Percentiles rank a stretch among this genome's conserved stretches.
Evolutionary conservation across 2,113 vertebrate genomes (phyloP).

Genomic region (Petromus typicus): DNA sequence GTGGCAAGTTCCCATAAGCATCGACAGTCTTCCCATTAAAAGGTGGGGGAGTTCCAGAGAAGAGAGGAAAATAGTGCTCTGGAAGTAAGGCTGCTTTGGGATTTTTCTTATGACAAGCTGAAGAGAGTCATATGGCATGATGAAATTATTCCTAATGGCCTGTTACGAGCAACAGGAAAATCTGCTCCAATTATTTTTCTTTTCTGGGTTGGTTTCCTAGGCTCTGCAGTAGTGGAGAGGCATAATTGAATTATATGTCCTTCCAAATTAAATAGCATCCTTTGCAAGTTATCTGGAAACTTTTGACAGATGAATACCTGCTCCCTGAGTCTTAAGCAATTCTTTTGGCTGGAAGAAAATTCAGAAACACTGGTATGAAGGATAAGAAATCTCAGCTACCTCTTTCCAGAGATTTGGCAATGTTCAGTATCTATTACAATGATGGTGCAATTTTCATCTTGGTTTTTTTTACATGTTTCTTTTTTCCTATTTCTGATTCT

Average conservation of each 20-base stretch:
- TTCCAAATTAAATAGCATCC: not conserved
- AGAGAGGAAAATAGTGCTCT: not conserved
- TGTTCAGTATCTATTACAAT: not conserved
- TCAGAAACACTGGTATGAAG: not conserved
- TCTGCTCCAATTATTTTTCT: not conserved
- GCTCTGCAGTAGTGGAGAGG: not conserved
- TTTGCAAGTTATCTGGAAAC: not conserved
- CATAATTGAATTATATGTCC: not conserved
- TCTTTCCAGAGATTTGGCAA: not conserved
- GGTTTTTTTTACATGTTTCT: not conserved
- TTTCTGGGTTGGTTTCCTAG: not conserved
- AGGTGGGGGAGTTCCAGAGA: not conserved
- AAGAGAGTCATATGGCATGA: not conserved
- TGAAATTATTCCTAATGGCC: not conserved
- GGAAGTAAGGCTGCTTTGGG: not conserved
- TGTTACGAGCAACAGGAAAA: not conserved
- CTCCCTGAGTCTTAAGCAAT: not conserved
- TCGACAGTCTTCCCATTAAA: not conserved
- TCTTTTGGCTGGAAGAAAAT: not conserved
- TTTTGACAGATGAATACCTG: not conserved
- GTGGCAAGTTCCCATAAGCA: not conserved
- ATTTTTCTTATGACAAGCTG: not conserved
- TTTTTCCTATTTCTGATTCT: not conserved
- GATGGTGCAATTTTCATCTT: not conserved
- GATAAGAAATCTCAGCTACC: not conserved